Evolutionary conservation across 92 coral and sea anemone genomes (phyloP), one percentile per base, ranked within the genome.

Genomic region (Virgularia gustaviana): DNA sequence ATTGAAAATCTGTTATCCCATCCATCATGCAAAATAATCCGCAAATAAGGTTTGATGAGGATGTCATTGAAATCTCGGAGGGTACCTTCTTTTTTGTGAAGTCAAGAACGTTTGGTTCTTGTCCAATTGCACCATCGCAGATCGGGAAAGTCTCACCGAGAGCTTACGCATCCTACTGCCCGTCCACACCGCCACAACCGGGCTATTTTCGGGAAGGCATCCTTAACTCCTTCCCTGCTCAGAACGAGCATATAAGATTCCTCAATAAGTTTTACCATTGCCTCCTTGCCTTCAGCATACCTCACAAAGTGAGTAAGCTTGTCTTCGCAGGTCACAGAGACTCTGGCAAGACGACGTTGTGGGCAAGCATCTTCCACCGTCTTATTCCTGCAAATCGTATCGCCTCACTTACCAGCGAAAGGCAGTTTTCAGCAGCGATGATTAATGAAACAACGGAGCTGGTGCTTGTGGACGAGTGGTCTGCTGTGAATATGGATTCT

Each of bases 271-370:
- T 70, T 30, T 51, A 49, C 49, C 65, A 53, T 12, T 71, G 65
- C 44, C 65, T 71, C 30, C 38, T n/a, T 34, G 65, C 31, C 29
- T 5, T n/a, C 0, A 71, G 35, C 49, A 71, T 71, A 63, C 77
- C 32, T 0, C 77, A 71, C 10, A 71, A 71, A 30, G 27, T 27
- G 16, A 36, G 52, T 1, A 71, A 71, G 54, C 65, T 71, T 25
- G 77, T 71, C 19, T 62, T 53, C 16, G 77, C 36, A 44, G 65
- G 65, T 15, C 77, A 62, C 16, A 49, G 64, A 41, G 77, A 71
- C 54, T 71, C 77, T 38, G 77, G 77, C 33, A 71, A 54, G 31
- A 71, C 77, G 43, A 44, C 65, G 36, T n/a, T n/a, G 18, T 49
- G 42, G 75, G 42, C 63, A 12, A 71, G 54, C 22, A 63, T 33